phyloP scores from a whole-genome alignment of 2,797 vertebrate species.

The Chanos chanos region DNA sequence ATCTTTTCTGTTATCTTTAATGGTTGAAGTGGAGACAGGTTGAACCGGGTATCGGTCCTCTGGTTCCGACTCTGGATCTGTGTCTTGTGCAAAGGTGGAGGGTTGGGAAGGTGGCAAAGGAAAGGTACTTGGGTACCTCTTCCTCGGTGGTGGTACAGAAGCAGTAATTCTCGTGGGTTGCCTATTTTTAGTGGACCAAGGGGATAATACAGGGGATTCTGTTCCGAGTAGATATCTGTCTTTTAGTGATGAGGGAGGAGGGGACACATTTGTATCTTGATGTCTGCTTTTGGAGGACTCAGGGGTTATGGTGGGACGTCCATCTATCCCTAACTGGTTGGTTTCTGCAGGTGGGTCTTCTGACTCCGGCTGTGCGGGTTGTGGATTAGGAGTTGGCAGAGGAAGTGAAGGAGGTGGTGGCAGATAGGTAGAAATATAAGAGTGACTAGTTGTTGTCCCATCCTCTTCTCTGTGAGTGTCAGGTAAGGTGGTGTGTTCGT shows the following conservation, averaged over 20 bases:
- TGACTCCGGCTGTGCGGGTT: slow-evolving; percentile 11
- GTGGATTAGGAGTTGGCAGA: not conserved
- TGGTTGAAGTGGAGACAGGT: not conserved
- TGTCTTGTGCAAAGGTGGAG: not conserved
- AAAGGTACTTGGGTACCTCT: too few species aligned
- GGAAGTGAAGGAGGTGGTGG: slow-evolving; percentile 10
- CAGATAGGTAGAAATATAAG: not conserved
- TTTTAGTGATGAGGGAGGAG: too few species aligned
- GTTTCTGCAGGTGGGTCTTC: not conserved
- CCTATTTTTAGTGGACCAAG: too few species aligned
- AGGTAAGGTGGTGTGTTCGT: not conserved
- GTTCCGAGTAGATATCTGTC: too few species aligned
- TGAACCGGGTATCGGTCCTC: not conserved
- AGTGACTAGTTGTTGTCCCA: not conserved
- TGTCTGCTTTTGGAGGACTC: not conserved
- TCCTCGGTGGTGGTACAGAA: too few species aligned
- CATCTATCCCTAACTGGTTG: not conserved
- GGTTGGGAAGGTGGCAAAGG: not conserved
- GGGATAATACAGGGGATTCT: too few species aligned
- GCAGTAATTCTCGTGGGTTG: too few species aligned
- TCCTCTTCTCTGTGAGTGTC: not conserved
- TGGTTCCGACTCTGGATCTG: not conserved
- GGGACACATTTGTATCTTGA: not conserved
- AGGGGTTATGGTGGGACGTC: not conserved
- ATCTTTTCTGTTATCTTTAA: not conserved